Base-by-base conservation (phyloP, 1,140 invertebrate genomes). In the Drosophila obscura region DNA sequence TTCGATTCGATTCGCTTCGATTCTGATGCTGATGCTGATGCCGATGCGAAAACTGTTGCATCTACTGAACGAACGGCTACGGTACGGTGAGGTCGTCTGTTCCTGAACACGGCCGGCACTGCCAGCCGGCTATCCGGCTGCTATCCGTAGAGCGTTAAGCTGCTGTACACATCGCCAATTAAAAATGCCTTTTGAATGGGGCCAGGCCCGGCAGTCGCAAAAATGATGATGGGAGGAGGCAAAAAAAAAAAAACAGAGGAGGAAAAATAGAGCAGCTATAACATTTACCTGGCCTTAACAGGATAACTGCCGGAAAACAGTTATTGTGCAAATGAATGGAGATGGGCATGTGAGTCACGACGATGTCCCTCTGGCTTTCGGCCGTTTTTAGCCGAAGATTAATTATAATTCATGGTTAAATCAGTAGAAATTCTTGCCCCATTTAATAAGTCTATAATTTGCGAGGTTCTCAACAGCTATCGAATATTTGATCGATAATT, bases 151-250 rank as follows among this genome's bases (percentile, higher is more conserved):
- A 39, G 78, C 77, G 61, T 67, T 65, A 80, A 84, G 73, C 82
- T 85, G 73, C 66, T 61, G 35, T 48, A 75, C 55, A 71, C 62
- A 79, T 68, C 83, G 71, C 78, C 83, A 85, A 85, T 85, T 85
- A 87, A 85, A 85, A 85, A 85, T 87, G 73, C 82, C 77, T 77
- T 82, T 87, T 85, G 81, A 85, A 80, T 74, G 69, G 71, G 61
- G 51, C 24, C 46, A 59, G 62, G 22, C 28, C 31, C 31, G 9
- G 16, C 72, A 53, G 22, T 53, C 51, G 58, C 50, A 65, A 50
- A 62, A 72, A 68, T 61, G 55, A 60, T 60, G 31, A 58, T 19
- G 44, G 44, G 41, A 57, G 39, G 45, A 57, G 46, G 39, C 15
- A 39, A 41, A 19, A 52, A 67, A 9, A 8, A 2, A 46, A n/a